Percentiles rank a stretch among this genome's conserved stretches.
phyloP scores from a whole-genome alignment of 2,888 invertebrate genomes.

The Charanyca ferruginea region DNA sequence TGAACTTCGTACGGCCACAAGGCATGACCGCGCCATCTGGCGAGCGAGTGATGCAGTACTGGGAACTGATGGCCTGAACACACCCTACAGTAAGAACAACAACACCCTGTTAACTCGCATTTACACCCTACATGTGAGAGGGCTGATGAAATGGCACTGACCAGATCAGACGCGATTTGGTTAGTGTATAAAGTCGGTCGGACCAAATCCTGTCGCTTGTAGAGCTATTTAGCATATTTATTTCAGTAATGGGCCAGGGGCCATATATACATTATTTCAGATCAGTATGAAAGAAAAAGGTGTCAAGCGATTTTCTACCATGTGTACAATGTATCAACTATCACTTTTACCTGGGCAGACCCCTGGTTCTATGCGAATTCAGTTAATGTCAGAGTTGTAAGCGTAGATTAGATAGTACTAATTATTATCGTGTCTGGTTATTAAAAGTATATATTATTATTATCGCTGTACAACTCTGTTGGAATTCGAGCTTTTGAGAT shows the following conservation, averaged over 20 bases:
- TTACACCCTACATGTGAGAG: constrained; percentile 50
- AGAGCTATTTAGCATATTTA: constrained; percentile 44
- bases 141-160: constrained; percentile 21
- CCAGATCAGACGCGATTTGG: constrained; percentile 26
- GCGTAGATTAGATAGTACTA: constrained; percentile 34
- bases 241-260: constrained; percentile 6
- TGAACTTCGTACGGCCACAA: constrained; percentile 94
- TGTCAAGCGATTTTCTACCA: constrained; percentile 23
- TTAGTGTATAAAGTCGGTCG: constrained; percentile 37
- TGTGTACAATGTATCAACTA: constrained; percentile 2
- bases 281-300: neutral
- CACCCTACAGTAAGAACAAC: constrained; percentile 28
- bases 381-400: constrained; percentile 32
- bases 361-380: constrained; percentile 23
- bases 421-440: constrained; percentile 30
- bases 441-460: constrained; percentile 35
- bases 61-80: constrained; percentile 88
- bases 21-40: constrained; percentile 91
- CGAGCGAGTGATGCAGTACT: constrained; percentile 93
- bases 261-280: neutral
- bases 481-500: constrained; percentile 31
- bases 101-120: constrained; percentile 50
- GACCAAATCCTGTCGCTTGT: constrained; percentile 60
- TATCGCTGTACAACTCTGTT: constrained; percentile 43
- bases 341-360: constrained; percentile 1